These are phyloP conservation scores for Dipus sagitta DNA, from an alignment of 2,797 vertebrate species.

Conservation along the genomic window DNA sequence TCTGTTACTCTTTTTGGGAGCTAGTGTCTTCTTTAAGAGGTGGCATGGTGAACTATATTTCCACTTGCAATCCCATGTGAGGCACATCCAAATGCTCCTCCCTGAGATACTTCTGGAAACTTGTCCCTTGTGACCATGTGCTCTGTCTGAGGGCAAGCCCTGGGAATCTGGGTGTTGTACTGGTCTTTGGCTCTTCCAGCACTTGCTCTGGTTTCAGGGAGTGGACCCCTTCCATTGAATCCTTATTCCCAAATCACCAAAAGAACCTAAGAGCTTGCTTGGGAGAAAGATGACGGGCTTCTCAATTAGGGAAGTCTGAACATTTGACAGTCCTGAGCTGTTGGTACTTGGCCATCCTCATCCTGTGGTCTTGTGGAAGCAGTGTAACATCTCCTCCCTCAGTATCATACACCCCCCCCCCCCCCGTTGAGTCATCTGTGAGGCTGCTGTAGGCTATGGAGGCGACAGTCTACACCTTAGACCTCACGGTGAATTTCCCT, in stretches of 20 bases:
- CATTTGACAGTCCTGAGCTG: not conserved
- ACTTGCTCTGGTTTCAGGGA: not conserved
- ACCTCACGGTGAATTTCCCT: not conserved
- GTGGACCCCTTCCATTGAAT: not conserved
- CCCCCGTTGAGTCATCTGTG: not conserved
- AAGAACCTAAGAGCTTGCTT: not conserved
- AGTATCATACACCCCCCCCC: not conserved
- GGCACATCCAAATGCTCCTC: conserved; percentile 2
- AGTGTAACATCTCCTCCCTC: no score
- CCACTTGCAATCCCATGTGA: not conserved
- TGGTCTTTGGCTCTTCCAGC: not conserved
- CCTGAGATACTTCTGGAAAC: not conserved
- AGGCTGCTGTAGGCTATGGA: not conserved
- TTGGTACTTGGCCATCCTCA: not conserved
- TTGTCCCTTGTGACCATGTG: not conserved
- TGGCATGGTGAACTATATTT: not conserved
- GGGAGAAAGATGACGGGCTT: not conserved
- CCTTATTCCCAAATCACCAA: not conserved
- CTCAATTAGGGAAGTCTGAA: not conserved
- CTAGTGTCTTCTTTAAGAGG: not conserved
- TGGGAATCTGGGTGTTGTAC: not conserved
- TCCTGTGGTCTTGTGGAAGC: not conserved
- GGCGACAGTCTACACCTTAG: not conserved
- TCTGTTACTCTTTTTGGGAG: not conserved
- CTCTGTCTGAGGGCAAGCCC: not conserved